Percentiles rank a stretch among this genome's conserved stretches.
These are phyloP conservation scores for Proterorhinus semilunaris DNA, from an alignment of 2,113 vertebrate genomes.

Conservation along the genomic window DNA sequence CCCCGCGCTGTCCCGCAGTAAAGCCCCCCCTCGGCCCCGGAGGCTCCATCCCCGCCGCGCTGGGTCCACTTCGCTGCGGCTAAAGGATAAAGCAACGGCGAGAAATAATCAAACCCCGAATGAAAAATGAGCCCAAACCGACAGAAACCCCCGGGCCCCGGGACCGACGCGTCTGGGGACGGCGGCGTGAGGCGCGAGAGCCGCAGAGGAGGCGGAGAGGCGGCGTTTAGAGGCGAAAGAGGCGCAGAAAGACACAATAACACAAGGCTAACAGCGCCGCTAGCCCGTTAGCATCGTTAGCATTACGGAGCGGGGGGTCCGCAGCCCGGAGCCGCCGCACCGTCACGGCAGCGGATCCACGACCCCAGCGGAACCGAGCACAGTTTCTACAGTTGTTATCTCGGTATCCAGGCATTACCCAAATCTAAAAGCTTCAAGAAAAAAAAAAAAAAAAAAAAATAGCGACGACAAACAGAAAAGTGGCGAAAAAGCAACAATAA, in stretches of 20 bases:
- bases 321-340: too few species aligned
- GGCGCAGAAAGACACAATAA: constrained; percentile 76
- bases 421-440: too few species aligned
- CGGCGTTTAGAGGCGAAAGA: constrained; percentile 22
- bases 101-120: constrained; percentile 51
- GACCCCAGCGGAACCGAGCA: too few species aligned
- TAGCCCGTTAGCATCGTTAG: constrained; percentile 53
- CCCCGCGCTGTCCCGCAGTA: neutral
- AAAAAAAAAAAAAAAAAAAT: too few species aligned
- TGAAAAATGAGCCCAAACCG: constrained; percentile 58
- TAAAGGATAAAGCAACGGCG: constrained; percentile 65
- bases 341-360: too few species aligned
- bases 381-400: too few species aligned
- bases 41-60: neutral
- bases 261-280: constrained; percentile 66
- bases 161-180: too few species aligned
- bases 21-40: neutral
- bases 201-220: neutral
- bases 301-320: too few species aligned
- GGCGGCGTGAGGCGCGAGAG: neutral
- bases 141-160: constrained; percentile 39
- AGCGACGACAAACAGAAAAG: too few species aligned
- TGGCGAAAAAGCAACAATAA: too few species aligned
- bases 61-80: constrained; percentile 17
- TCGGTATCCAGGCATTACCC: too few species aligned